phyloP scores from a whole-genome alignment of 2,797 vertebrate genomes.

The Gastrophryne carolinensis region DNA sequence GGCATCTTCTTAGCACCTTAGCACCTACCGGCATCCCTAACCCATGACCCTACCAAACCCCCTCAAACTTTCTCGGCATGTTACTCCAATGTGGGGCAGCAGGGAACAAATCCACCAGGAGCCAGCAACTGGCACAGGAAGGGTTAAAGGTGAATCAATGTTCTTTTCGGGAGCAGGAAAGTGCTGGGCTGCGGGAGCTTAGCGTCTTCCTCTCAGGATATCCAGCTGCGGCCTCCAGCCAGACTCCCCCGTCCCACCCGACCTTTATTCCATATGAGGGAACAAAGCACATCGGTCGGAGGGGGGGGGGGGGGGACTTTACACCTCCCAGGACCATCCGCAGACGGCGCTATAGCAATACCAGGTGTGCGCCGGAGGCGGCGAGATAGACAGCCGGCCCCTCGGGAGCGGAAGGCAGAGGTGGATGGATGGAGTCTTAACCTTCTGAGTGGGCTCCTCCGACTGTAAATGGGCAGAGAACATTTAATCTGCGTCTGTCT shows the following conservation, averaged over 20 bases:
- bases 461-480: background rate
- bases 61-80: too few species aligned
- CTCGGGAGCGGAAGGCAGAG: conserved; percentile 40
- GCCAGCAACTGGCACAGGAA: background rate
- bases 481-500: conserved; percentile 19
- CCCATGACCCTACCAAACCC: too few species aligned
- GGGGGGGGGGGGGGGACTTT: conserved; percentile 28
- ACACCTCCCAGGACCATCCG: conserved; percentile 41
- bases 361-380: conserved; percentile 41
- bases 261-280: conserved; percentile 44
- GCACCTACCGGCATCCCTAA: too few species aligned
- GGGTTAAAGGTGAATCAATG: conserved; percentile 43
- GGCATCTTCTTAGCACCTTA: too few species aligned
- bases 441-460: conserved; percentile 33
- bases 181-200: conserved; percentile 49
- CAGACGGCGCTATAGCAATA: conserved; percentile 32
- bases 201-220: conserved; percentile 57
- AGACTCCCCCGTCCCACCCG: conserved; percentile 55
- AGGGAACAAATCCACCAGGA: too few species aligned
- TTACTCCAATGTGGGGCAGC: too few species aligned
- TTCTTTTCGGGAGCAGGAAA: conserved; percentile 40
- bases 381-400: conserved; percentile 11
- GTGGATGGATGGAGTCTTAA: conserved; percentile 14
- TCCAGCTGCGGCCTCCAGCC: conserved; percentile 44
- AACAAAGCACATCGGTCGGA: conserved; percentile 4